Conservation (phyloP, 2,888 invertebrate species). For the Eurytoma adleriae region DNA sequence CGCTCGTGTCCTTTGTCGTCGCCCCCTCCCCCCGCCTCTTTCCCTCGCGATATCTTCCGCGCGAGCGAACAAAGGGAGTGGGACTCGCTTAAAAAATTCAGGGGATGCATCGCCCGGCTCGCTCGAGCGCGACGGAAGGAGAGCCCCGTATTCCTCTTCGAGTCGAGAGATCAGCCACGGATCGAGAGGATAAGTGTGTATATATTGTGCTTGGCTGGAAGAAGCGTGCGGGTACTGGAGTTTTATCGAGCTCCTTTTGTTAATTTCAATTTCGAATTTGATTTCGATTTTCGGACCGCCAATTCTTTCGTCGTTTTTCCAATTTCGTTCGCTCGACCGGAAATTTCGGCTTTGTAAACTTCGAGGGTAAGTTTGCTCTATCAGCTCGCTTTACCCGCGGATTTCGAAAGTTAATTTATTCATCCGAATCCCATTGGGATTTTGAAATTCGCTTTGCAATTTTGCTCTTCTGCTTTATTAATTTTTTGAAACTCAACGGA, state of each 20-base stretch:
- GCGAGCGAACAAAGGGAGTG: conserved; percentile 22
- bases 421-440: too few relatives aligned
- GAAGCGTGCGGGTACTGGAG: not conserved
- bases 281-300: too few relatives aligned
- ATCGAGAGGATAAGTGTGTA: not conserved
- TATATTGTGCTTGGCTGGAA: not conserved
- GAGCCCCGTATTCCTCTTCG: not conserved
- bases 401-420: too few relatives aligned
- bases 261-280: too few relatives aligned
- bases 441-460: too few relatives aligned
- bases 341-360: too few relatives aligned
- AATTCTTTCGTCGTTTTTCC: too few relatives aligned
- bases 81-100: conserved; percentile 28
- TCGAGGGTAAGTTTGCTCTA: too few relatives aligned
- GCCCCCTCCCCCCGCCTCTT: not conserved
- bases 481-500: too few relatives aligned
- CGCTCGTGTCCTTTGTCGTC: not conserved
- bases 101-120: not conserved
- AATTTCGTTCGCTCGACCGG: too few relatives aligned
- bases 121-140: not conserved
- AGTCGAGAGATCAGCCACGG: not conserved
- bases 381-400: too few relatives aligned
- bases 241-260: not conserved
- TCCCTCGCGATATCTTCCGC: conserved; percentile 1
- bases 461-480: too few relatives aligned